Evolutionary conservation across 2,888 invertebrate genomes (phyloP), one percentile per base, ranked within the genome.

Genomic region (Cabera pusaria): DNA sequence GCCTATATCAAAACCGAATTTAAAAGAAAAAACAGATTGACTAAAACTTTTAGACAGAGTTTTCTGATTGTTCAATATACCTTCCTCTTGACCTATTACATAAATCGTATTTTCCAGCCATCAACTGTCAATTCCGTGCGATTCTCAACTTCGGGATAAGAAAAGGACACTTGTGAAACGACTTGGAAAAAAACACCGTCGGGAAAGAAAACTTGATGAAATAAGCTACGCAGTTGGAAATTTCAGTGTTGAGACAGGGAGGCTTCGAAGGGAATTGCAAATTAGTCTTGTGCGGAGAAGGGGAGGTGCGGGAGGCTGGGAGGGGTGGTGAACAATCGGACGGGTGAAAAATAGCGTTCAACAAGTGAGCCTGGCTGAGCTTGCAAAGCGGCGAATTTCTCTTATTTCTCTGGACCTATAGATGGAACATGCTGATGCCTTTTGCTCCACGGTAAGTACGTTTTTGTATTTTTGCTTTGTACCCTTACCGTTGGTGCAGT

Each of bases 311-410:
- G 23, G 10, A 7, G 37, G 38, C 36, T 35, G 42, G 31, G 26
- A 7, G 23, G 25, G 46, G 44, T 27, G 27, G 40, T 29, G 39
- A 34, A 36, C 50, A 11, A 39, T 39, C 37, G 31, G 33, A 43
- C 49, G 47, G 42, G 55, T 48, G 65, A 69, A 67, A 69, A 67
- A 69, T 60, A 51, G 40, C 59, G 66, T 53, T 75, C 75, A 76
- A 77, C 76, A 77, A 76, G 76, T 77, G 66, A 62, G 24, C 37
- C 46, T 52, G 52, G 41, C 52, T 45, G 54, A 54, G 56, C 51
- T 52, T 59, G 49, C 24, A 43, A 39, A 40, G 40, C 36, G 40
- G 29, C 33, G 36, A 35, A 48, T 28, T 31, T 40, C 16, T 36
- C 19, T 38, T 34, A 28, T 31, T 43, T 41, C 18, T 32, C 38